Conservation (phyloP, 2,797 vertebrate species). For the Urocyon cinereoargenteus region DNA sequence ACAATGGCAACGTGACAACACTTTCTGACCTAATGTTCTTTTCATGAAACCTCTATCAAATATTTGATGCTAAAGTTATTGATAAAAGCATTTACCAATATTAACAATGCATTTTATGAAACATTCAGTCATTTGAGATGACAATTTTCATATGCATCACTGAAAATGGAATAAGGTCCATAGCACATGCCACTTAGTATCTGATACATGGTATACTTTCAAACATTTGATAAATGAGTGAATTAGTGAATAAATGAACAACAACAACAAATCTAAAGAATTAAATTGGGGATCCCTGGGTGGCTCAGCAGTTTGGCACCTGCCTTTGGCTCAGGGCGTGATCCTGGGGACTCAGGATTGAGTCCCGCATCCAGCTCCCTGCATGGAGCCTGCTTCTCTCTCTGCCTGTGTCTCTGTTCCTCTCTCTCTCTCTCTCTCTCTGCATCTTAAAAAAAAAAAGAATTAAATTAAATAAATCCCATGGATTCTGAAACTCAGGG, state of each 20-base stretch:
- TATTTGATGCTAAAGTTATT: neutral
- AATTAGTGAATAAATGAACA: neutral
- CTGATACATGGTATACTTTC: neutral
- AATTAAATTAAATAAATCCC: neutral
- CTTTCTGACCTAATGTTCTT: neutral
- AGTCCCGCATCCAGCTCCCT: no score
- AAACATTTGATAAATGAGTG: neutral
- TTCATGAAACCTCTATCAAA: neutral
- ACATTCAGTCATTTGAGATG: neutral
- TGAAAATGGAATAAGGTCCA: neutral
- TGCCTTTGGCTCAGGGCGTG: no score
- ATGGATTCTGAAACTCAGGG: conserved; percentile 1
- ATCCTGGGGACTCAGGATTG: no score
- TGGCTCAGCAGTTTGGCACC: no score
- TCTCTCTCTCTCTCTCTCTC: no score
- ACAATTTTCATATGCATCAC: neutral
- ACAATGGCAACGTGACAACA: conserved; percentile 47
- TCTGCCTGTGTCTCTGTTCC: no score
- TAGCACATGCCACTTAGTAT: neutral
- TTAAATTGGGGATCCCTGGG: neutral
- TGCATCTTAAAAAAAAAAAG: no score
- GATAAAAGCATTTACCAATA: neutral
- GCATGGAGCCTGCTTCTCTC: no score
- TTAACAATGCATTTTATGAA: neutral
- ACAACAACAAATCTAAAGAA: neutral